phyloP scores from a whole-genome alignment of 2,888 invertebrate species.

The Tubiluchus corallicola region DNA sequence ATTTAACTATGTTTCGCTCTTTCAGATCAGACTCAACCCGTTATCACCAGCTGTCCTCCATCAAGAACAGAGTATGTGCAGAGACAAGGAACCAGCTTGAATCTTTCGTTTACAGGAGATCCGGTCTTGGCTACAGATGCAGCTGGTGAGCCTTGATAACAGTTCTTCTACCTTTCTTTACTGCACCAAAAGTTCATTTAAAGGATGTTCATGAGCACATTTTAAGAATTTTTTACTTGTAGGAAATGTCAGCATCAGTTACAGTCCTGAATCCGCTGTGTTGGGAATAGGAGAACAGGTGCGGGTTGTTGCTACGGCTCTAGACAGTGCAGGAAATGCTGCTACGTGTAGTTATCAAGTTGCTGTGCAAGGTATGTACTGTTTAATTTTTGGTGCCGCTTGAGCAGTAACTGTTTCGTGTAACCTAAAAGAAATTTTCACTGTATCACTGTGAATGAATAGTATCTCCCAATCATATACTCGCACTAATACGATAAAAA shows the following conservation, averaged over 20 bases:
- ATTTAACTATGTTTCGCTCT: too few relatives aligned
- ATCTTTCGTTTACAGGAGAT: not conserved
- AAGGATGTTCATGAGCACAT: too few relatives aligned
- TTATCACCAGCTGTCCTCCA: not conserved
- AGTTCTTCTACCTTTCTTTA: too few relatives aligned
- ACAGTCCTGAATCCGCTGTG: conserved; percentile 17
- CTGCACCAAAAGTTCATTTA: too few relatives aligned
- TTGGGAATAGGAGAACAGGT: conserved; percentile 17
- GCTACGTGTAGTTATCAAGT: conserved; percentile 25
- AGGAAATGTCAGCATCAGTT: conserved; percentile 14
- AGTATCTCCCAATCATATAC: too few relatives aligned
- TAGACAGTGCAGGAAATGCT: conserved; percentile 20
- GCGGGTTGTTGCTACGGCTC: conserved; percentile 18
- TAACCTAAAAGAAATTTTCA: too few relatives aligned
- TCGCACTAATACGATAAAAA: too few relatives aligned
- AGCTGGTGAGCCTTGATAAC: too few relatives aligned
- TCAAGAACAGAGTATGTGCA: not conserved
- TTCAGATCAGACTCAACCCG: not conserved
- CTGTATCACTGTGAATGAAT: too few relatives aligned
- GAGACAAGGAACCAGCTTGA: not conserved
- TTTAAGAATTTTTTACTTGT: too few relatives aligned
- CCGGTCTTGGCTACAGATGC: not conserved
- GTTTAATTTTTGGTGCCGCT: too few relatives aligned
- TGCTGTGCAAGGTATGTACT: conserved; percentile 8
- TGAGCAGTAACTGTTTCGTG: too few relatives aligned